Evolutionary conservation across 2,888 invertebrate genomes (phyloP).

Genomic region (Conops quadrifasciatus): DNA sequence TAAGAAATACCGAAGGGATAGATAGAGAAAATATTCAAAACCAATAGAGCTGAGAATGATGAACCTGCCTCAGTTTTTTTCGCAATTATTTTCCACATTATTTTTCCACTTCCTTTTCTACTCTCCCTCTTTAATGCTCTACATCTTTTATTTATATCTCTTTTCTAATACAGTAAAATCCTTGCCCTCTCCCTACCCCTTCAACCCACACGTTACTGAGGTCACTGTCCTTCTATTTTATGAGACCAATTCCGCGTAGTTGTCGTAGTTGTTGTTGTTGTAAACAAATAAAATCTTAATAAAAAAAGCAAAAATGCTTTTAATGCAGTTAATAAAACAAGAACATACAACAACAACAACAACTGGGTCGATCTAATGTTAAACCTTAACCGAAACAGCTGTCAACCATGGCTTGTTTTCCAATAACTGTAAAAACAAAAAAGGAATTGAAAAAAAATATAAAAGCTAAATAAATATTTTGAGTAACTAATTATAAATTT

Average conservation of each 20-base stretch:
- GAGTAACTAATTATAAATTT: background rate
- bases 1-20: no score
- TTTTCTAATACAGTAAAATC: no score
- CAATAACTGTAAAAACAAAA: no score
- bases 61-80: no score
- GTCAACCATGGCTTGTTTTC: no score
- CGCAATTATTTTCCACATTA: no score
- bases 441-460: background rate
- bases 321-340: constrained; percentile 15
- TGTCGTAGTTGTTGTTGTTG: constrained; percentile 11
- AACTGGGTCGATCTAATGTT: background rate
- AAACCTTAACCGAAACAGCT: no score
- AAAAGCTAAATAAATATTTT: background rate
- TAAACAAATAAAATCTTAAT: background rate
- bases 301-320: constrained; percentile 23
- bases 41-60: no score
- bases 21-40: no score
- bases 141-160: background rate
- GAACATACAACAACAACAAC: background rate
- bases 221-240: background rate
- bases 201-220: background rate
- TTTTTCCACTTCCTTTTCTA: no score
- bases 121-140: no score
- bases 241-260: background rate
- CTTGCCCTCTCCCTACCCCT: background rate